Evolutionary conservation across 2,888 invertebrate species (phyloP).

Genomic region (Anaspis maculata): DNA sequence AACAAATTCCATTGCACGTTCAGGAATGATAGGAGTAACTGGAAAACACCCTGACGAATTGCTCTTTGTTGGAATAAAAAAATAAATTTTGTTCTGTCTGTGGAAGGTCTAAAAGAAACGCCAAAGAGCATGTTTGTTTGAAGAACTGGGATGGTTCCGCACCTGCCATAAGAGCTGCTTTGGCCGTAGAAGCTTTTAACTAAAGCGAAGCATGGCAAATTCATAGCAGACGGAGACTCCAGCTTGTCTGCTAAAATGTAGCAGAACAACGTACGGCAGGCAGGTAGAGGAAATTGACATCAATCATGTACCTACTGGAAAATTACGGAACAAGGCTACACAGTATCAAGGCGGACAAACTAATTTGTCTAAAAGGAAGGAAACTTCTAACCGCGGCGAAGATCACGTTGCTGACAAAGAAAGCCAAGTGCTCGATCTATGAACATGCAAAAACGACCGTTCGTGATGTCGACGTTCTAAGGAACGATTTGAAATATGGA

Average conservation of each 20-base stretch:
- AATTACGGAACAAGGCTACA: slow-evolving; percentile 18
- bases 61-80: slow-evolving; percentile 16
- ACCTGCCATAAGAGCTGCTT: slow-evolving; percentile 19
- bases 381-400: slow-evolving; percentile 8
- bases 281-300: slow-evolving; percentile 17
- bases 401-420: slow-evolving; percentile 1
- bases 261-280: slow-evolving; percentile 15
- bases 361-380: slow-evolving; percentile 12
- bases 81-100: slow-evolving; percentile 21
- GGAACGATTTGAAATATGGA: slow-evolving; percentile 6
- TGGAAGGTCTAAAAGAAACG: slow-evolving; percentile 6
- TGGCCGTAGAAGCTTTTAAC: slow-evolving; percentile 18
- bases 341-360: slow-evolving; percentile 14
- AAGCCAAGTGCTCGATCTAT: slow-evolving; percentile 18
- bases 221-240: slow-evolving; percentile 18
- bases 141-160: slow-evolving; percentile 19
- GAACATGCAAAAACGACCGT: slow-evolving; percentile 14
- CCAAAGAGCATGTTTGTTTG: slow-evolving; percentile 11
- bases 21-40: slow-evolving; percentile 20
- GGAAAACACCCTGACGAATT: slow-evolving; percentile 14
- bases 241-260: slow-evolving; percentile 15
- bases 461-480: neutral
- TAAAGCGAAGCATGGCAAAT: slow-evolving; percentile 11
- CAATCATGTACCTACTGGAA: slow-evolving; percentile 19
- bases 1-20: slow-evolving; percentile 17